Percentiles rank a stretch among this genome's conserved stretches.
Conservation (phyloP, 2,797 vertebrate species). For the Coregonus suidteri region DNA sequence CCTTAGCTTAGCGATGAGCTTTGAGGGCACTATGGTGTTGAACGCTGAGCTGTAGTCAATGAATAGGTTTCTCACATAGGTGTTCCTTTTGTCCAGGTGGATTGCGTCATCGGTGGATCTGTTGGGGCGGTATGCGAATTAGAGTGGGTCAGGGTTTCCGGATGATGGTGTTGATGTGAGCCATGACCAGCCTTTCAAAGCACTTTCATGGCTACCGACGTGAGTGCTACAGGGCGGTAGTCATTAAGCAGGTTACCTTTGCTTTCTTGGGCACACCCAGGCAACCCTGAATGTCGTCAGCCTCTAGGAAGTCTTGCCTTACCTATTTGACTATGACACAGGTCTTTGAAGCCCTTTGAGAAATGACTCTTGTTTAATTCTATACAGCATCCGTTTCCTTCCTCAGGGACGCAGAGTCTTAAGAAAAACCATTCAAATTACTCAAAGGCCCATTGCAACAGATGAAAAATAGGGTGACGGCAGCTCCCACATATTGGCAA, state of each 20-base stretch:
- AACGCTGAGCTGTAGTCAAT: too few relatives aligned
- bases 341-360: not conserved
- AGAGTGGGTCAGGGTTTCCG: too few relatives aligned
- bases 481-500: not conserved
- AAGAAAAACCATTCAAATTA: not conserved
- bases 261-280: not conserved
- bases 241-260: too few relatives aligned
- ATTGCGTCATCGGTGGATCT: too few relatives aligned
- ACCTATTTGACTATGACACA: not conserved
- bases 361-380: constrained; percentile 2
- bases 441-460: not conserved
- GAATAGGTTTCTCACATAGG: too few relatives aligned
- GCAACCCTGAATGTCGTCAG: not conserved
- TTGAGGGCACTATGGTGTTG: too few relatives aligned
- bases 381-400: not conserved
- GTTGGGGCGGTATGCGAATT: too few relatives aligned
- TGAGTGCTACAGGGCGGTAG: too few relatives aligned
- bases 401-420: not conserved
- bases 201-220: not conserved
- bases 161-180: too few relatives aligned
- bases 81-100: too few relatives aligned
- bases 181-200: too few relatives aligned
- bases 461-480: not conserved
- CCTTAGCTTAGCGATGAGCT: too few relatives aligned
- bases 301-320: not conserved